These are phyloP conservation scores for Dryomyza anilis DNA, from an alignment of 2,888 invertebrate genomes.

Conservation along the genomic window DNA sequence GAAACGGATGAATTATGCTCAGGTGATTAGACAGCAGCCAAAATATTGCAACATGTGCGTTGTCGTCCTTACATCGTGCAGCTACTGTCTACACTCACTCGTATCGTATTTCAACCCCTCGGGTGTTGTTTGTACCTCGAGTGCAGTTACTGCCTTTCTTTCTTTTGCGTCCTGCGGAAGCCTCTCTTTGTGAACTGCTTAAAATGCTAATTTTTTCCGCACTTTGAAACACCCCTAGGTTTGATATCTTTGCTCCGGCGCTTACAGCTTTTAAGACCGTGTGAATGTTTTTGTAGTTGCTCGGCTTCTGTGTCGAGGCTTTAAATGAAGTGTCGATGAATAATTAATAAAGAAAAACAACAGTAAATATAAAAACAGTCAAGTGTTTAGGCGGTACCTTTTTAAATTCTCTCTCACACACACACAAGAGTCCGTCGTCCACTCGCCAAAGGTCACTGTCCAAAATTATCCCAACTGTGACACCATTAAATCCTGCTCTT, in stretches of 20 bases:
- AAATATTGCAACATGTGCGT: conserved; percentile 52
- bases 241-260: too few relatives aligned
- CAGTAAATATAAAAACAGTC: not conserved
- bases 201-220: conserved; percentile 22
- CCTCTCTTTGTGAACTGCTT: conserved; percentile 1
- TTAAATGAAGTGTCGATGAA: conserved; percentile 1
- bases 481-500: not conserved
- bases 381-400: not conserved
- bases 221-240: too few relatives aligned
- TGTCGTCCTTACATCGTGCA: conserved; percentile 17
- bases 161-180: conserved; percentile 37
- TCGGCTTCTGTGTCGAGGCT: not conserved
- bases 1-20: conserved; percentile 43
- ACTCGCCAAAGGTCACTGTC: not conserved
- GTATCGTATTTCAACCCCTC: conserved; percentile 35
- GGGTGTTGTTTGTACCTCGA: not conserved
- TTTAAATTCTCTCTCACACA: not conserved
- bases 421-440: not conserved
- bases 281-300: conserved; percentile 30
- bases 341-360: not conserved
- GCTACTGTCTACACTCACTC: conserved; percentile 27
- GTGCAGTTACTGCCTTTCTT: conserved; percentile 32
- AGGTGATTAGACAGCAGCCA: conserved; percentile 53
- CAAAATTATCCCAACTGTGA: too few relatives aligned
- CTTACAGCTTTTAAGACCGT: conserved; percentile 35